Evolutionary conservation across 2,888 invertebrate species (phyloP), one percentile per base, ranked within the genome.

Genomic region (Smittia sp.): DNA sequence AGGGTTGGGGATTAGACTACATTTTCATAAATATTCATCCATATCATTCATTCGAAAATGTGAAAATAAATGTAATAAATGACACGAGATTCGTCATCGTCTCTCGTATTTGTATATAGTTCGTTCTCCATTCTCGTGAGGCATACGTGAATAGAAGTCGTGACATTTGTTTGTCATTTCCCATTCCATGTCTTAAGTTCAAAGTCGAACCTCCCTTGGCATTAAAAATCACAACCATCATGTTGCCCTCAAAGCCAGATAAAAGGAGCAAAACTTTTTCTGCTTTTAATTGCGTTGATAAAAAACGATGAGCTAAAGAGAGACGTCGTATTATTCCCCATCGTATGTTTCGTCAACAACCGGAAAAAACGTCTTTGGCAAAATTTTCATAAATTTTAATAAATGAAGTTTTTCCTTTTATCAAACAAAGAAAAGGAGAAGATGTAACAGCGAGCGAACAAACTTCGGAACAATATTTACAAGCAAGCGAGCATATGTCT

Each of bases 11-110:
- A 63, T 63, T 58, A 58, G 63, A 27, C 52, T 54, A 27, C 27
- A 69, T 69, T 54, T 52, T 54, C 69, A 69, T 69, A 69, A 54
- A 52, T 52, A 52, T 69, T 46, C 69, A 69, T 69, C 22, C 69
- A 67, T 41, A 67, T 67, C 39, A 67, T 39, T 41, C 67, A 67
- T 67, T 67, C 32, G 67, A 67, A 20, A 67, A 67, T 67, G 67
- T 39, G 67, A 67, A 67, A 67, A 67, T 67, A 67, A 63, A 63
- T 63, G 20, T 63, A 25, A 63, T 63, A 25, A 67, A 67, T 67
- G 67, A 67, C 41, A 41, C 11, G 6, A 13, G 7, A 67, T 67
- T 67, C 67, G 38, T 67, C 67, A 67, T 67, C 39, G 67, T 22
- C 18, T 67, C 41, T 13, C 27, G 22, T 25, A 63, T 63, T 18